These are phyloP conservation scores for Atta cephalotes DNA, from an alignment of 1,140 invertebrate species.

Conservation along the genomic window DNA sequence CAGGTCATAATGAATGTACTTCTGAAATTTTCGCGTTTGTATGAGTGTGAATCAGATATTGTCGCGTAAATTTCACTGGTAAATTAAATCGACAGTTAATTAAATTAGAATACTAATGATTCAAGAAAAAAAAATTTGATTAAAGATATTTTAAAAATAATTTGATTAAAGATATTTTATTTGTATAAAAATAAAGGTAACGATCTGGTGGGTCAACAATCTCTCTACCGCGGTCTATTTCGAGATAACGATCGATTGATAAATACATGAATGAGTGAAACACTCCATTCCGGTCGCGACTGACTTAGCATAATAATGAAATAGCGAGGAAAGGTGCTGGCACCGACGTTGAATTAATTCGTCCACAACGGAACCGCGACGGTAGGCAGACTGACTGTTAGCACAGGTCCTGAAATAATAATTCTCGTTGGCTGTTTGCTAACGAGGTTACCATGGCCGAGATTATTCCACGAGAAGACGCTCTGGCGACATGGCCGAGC, in stretches of 20 bases:
- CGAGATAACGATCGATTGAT: constrained; percentile 60
- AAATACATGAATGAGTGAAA: constrained; percentile 62
- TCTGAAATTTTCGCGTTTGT: constrained; percentile 28
- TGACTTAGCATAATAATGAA: constrained; percentile 75
- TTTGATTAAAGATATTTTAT: not conserved
- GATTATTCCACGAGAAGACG: constrained; percentile 67
- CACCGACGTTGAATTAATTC: constrained; percentile 76
- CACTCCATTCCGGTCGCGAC: not conserved
- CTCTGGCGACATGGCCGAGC: not conserved
- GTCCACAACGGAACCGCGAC: constrained; percentile 67
- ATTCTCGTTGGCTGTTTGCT: constrained; percentile 78
- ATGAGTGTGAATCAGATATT: not conserved
- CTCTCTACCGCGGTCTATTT: not conserved
- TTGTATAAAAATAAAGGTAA: not conserved
- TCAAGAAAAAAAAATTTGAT: not conserved
- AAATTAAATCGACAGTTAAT: not conserved
- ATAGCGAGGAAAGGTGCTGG: constrained; percentile 53
- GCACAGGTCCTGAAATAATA: constrained; percentile 76
- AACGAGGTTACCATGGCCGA: constrained; percentile 74
- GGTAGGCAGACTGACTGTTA: constrained; percentile 66
- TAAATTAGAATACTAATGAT: not conserved
- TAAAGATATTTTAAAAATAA: too few relatives aligned
- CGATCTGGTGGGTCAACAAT: not conserved
- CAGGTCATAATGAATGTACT: constrained; percentile 55
- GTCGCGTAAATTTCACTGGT: not conserved